Base-by-base conservation (phyloP, 2,888 invertebrate species). In the Maniola hyperantus region DNA sequence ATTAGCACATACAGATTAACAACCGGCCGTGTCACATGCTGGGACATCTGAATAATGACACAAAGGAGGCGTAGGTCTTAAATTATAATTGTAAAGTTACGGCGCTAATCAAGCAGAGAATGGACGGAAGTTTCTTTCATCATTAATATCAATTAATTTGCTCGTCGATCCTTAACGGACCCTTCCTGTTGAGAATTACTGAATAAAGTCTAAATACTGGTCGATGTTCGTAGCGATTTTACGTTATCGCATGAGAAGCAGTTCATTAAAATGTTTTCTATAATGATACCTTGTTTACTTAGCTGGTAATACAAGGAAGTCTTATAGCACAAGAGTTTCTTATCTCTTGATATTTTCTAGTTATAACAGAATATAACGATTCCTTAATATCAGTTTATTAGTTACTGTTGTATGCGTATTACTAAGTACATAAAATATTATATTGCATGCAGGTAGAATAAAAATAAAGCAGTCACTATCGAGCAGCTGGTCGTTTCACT, bases 1-100 rank as follows among this genome's bases (percentile, higher is more conserved):
- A 91, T 91, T 91, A 91, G 89, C 87, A 87, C 90, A 88, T 88
- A 88, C 83, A 87, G 87, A 87, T 88, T 88, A 89, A 87, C 89
- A 80, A 80, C 79, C 74, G 81, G 79, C 80, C 77, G 79, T 78
- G 86, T 88, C 88, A 83, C 75, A 75, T 71, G 73, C 74, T 74
- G 74, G 75, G 87, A 89, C 88, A 85, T 79, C 85, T 88, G 88
- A 88, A 90, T 89, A 88, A 89, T 88, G 87, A 83, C 78, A 74
- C 73, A 76, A 75, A 77, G 69, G 68, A 71, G 70, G 72, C 66
- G 64, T 66, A 66, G 46, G 50, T 61, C 71, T 71, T 72, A 73
- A 75, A 69, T 71, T 69, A 72, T 73, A 71, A 73, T 73, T 71
- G 69, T 68, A 72, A 64, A 72, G 66, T 66, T 67, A 68, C 67